These are phyloP conservation scores for Eremobia ochroleuca DNA, from an alignment of 2,888 invertebrate species.

Conservation along the genomic window DNA sequence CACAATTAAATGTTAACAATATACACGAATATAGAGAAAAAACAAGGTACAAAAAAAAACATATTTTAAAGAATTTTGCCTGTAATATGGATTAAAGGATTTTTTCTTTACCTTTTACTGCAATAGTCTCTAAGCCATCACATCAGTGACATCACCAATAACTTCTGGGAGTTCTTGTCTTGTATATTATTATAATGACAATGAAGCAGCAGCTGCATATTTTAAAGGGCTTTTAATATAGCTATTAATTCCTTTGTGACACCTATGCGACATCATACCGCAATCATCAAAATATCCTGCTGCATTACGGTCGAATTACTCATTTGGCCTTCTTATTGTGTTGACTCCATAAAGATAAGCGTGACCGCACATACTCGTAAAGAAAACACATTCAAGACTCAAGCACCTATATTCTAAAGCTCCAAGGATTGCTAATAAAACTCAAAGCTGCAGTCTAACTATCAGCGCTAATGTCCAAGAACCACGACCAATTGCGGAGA, in stretches of 20 bases:
- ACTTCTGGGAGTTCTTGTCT: background rate
- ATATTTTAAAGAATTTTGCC: background rate
- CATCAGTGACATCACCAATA: too few relatives aligned
- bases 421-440: slow-evolving; percentile 43
- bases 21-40: background rate
- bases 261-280: slow-evolving; percentile 1
- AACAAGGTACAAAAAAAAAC: background rate
- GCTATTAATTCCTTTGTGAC: background rate
- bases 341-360: slow-evolving; percentile 21
- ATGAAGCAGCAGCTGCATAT: background rate
- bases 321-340: slow-evolving; percentile 22
- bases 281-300: slow-evolving; percentile 21
- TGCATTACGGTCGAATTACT: slow-evolving; percentile 14
- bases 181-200: background rate
- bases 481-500: slow-evolving; percentile 37
- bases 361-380: slow-evolving; percentile 31
- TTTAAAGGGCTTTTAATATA: background rate
- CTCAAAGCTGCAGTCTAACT: slow-evolving; percentile 10
- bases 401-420: slow-evolving; percentile 15
- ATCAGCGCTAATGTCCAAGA: slow-evolving; percentile 40
- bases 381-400: slow-evolving; percentile 15
- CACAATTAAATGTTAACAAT: background rate
- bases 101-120: background rate
- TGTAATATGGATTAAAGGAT: background rate
- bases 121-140: background rate